Base-by-base conservation (phyloP, 2,113 vertebrate species). In the Catharus fuscescens region DNA sequence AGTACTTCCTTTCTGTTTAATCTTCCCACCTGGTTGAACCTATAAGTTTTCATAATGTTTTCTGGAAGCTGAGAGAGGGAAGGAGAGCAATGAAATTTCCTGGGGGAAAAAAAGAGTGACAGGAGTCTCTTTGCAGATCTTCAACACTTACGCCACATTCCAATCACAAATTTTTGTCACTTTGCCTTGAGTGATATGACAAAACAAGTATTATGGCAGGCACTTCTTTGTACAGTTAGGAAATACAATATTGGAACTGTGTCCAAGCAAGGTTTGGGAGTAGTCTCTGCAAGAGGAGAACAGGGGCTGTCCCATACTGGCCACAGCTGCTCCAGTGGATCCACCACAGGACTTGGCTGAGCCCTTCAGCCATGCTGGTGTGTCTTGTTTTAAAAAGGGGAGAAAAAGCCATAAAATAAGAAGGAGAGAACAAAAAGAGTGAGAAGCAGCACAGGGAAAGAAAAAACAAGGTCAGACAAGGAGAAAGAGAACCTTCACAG, bases 271-370 rank as follows among this genome's bases (percentile, higher is more conserved):
- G 19, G 14, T 56, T 77, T 81, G 31, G 32, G 42, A 45, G 7
- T 3, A 3, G 29, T 26, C n/a, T 62, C 47, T 42, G 24, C 12
- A 23, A 36, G 20, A 71, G 31, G 5, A 48, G 24, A 38, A 10
- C 1, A 32, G 7, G 6, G 25, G 1, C 20, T 88, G 53, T 7
- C 11, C 29, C 26, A 10, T 32, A 32, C 19, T 5, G 2, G 47
- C 20, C 57, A 40, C 36, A 38, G 44, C 13, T 4, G 0, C 38
- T 62, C 21, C 44, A 62, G 0, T 18, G 21, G 57, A n/a, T n/a
- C 15, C 20, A 19, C 14, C 25, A 44, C 10, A 78, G 45, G 42
- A 53, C 48, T 54, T 0, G 3, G 16, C 29, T 44, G 64, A 83
- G n/a, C 17, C 32, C 31, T 40, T 56, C 36, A 80, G 20, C 34